Evolutionary conservation across 2,113 vertebrate species (phyloP).

Genomic region (Acanthisitta chloris): DNA sequence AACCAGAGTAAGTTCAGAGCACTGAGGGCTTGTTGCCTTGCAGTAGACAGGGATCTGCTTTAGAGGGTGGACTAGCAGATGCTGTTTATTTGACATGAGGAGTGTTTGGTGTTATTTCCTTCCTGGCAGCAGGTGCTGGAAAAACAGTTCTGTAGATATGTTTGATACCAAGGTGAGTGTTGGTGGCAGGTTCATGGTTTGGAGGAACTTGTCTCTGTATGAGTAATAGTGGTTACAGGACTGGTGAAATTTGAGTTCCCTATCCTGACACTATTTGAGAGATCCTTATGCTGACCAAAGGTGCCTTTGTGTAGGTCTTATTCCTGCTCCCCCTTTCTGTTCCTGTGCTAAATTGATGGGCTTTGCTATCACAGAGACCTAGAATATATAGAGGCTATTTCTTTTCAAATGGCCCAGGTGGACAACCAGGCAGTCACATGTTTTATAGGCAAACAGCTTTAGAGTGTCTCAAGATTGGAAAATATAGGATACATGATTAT

Average conservation of each 20-base stretch:
- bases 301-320: conserved; percentile 8
- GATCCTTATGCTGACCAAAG: neutral
- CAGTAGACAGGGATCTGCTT: neutral
- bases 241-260: conserved; percentile 23
- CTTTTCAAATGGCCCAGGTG: neutral
- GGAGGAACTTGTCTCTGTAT: neutral
- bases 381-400: neutral
- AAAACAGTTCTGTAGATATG: neutral
- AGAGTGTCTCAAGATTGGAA: neutral
- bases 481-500: neutral
- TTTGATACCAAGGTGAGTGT: neutral
- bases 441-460: neutral
- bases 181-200: neutral
- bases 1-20: neutral
- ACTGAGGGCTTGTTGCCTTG: accelerated
- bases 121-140: neutral
- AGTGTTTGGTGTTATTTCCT: neutral
- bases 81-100: neutral
- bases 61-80: neutral
- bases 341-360: neutral
- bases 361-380: neutral
- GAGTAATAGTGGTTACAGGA: neutral
- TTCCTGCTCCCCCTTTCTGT: neutral
- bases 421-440: neutral
- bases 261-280: neutral